Evolutionary conservation across 2,888 invertebrate genomes (phyloP), one percentile per base, ranked within the genome.

Genomic region (Zygothrica quintamaculata): DNA sequence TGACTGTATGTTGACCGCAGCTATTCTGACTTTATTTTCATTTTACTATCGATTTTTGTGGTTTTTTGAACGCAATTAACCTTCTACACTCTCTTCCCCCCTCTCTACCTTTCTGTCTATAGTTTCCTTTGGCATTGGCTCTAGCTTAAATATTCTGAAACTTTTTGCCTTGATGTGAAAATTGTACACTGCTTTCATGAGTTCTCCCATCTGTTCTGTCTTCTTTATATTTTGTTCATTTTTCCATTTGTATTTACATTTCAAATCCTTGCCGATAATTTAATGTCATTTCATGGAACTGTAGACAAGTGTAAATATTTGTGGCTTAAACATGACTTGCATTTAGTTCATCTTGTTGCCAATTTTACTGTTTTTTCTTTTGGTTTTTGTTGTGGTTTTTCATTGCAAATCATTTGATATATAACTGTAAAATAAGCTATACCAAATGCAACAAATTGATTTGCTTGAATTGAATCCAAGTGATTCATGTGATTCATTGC

Each of bases 41-140:
- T 77, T 74, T 74, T 56, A 62, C 74, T 68, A 78, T 77, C 66
- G 77, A 78, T 78, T 81, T 78, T 77, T 77, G 77, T 47, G 74
- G 80, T 59, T 80, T 74, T 74, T 77, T 55, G 42, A 79, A 70
- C 65, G 65, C 77, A 73, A 77, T 77, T 77, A 80, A 74, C 77
- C 58, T 64, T 61, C 67, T 43, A 42, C 48, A 52, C 50, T 48
- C 42, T 16, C 36, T n/a, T n/a, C n/a, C n/a, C n/a, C n/a, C n/a
- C n/a, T n/a, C n/a, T n/a, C n/a, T n/a, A n/a, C n/a, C n/a, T n/a
- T n/a, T n/a, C n/a, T n/a, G n/a, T n/a, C 29, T 34, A 53, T 40
- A 5, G 29, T 58, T 46, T 43, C n/a, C n/a, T n/a, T n/a, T n/a
- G n/a, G n/a, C n/a, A n/a, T 33, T 26, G 11, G 16, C 51, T 52